Percentiles rank a stretch among this genome's conserved stretches.
Conservation (phyloP, 2,888 invertebrate genomes). For the Candidula unifasciata region DNA sequence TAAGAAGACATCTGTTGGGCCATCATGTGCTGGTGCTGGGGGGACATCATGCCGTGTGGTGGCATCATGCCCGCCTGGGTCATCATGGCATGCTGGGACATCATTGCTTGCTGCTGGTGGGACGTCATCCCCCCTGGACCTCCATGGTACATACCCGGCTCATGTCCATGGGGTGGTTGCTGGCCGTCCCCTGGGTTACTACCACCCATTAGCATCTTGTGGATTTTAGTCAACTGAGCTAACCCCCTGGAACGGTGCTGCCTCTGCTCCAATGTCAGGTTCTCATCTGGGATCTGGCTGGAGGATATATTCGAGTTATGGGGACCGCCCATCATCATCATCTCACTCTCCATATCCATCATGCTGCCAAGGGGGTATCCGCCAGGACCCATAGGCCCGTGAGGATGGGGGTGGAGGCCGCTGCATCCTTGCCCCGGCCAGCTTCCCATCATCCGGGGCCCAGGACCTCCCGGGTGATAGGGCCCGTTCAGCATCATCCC, state of each 20-base stretch:
- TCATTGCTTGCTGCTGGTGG: slow-evolving; percentile 53
- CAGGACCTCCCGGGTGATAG: slow-evolving; percentile 55
- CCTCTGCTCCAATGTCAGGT: slow-evolving; percentile 95
- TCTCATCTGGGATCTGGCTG: slow-evolving; percentile 82
- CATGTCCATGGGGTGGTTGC: slow-evolving; percentile 59
- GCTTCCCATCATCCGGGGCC: slow-evolving; percentile 58
- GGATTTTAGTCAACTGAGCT: slow-evolving; percentile 92
- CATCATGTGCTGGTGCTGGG: slow-evolving; percentile 67
- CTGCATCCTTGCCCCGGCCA: slow-evolving; percentile 44
- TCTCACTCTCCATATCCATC: slow-evolving; percentile 48
- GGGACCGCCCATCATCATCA: slow-evolving; percentile 24
- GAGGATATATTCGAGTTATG: slow-evolving; percentile 67
- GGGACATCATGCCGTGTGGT: slow-evolving; percentile 63
- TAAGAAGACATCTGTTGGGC: slow-evolving; percentile 64
- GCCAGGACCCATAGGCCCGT: slow-evolving; percentile 45
- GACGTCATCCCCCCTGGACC: slow-evolving; percentile 40
- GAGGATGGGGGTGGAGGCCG: slow-evolving; percentile 14
- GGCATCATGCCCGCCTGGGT: slow-evolving; percentile 68
- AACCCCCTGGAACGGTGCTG: slow-evolving; percentile 95
- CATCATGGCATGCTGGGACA: slow-evolving; percentile 62
- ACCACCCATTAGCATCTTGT: slow-evolving; percentile 53
- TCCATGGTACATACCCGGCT: slow-evolving; percentile 44
- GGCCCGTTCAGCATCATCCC: slow-evolving; percentile 52
- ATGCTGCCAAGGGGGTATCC: slow-evolving; percentile 41
- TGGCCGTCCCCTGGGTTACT: slow-evolving; percentile 47